Conservation (phyloP, 2,113 vertebrate species). For the Amphiprion percula region DNA sequence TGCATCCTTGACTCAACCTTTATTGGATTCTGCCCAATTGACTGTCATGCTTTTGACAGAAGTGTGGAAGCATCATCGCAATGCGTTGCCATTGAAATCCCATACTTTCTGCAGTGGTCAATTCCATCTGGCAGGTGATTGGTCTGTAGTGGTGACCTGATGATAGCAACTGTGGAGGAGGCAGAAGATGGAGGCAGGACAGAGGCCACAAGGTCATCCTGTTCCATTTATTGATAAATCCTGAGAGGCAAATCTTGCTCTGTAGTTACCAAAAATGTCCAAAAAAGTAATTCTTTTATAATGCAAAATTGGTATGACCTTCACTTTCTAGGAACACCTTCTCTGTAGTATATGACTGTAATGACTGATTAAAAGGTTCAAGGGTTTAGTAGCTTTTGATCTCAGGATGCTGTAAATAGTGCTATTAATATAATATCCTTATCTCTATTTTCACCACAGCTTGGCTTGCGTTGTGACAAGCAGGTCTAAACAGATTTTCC, state of each 20-base stretch:
- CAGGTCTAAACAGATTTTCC: conserved; percentile 17
- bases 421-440: conserved; percentile 17
- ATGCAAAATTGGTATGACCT: conserved; percentile 6
- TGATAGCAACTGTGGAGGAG: conserved; percentile 39
- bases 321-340: conserved; percentile 7
- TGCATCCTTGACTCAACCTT: conserved; percentile 63
- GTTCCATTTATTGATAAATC: conserved; percentile 23
- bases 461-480: neutral
- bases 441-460: conserved; percentile 6
- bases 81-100: conserved; percentile 67
- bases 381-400: conserved; percentile 27
- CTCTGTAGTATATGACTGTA: neutral
- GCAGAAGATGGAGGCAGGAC: conserved; percentile 1
- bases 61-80: conserved; percentile 49
- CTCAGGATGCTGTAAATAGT: conserved; percentile 3
- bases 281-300: conserved; percentile 1
- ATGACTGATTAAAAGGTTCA: conserved; percentile 22
- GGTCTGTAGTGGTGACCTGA: conserved; percentile 61
- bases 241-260: neutral
- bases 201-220: conserved; percentile 18
- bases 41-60: conserved; percentile 63
- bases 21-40: conserved; percentile 69
- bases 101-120: conserved; percentile 52
- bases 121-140: conserved; percentile 57
- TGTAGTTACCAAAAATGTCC: conserved; percentile 5